Conservation (phyloP, 2,797 vertebrate species). For the Eulemur coronatus region DNA sequence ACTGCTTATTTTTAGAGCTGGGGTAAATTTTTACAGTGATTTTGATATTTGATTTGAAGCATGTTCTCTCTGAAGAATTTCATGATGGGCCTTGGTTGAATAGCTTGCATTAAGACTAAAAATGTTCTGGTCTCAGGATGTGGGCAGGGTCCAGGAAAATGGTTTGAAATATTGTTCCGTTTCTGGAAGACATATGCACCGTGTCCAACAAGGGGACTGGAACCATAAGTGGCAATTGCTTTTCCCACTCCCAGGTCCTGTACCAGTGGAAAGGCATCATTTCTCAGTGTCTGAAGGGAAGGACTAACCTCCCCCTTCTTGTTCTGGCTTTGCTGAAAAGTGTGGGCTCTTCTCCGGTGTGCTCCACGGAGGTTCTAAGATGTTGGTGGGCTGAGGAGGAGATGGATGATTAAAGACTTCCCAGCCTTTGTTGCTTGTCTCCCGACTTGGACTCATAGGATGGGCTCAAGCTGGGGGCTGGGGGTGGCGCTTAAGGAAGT, state of each 20-base stretch:
- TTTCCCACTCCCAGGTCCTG: background rate
- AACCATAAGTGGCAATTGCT: background rate
- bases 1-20: background rate
- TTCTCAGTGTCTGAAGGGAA: background rate
- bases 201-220: background rate
- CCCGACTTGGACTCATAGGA: background rate
- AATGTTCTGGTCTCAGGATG: background rate
- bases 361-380: fast-evolving
- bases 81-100: background rate
- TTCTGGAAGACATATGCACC: background rate
- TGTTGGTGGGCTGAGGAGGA: background rate
- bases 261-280: fast-evolving
- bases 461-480: background rate
- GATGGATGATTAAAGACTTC: background rate
- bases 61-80: background rate
- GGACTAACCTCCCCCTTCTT: background rate
- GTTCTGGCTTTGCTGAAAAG: background rate
- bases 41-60: background rate
- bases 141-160: background rate
- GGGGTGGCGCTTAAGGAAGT: background rate
- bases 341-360: fast-evolving
- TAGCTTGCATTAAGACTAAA: background rate
- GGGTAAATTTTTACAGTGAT: background rate
- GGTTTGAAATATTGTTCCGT: background rate
- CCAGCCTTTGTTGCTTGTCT: background rate